Evolutionary conservation across 2,888 invertebrate genomes (phyloP), one percentile per base, ranked within the genome.

Genomic region (Dichetophora obliterata): DNA sequence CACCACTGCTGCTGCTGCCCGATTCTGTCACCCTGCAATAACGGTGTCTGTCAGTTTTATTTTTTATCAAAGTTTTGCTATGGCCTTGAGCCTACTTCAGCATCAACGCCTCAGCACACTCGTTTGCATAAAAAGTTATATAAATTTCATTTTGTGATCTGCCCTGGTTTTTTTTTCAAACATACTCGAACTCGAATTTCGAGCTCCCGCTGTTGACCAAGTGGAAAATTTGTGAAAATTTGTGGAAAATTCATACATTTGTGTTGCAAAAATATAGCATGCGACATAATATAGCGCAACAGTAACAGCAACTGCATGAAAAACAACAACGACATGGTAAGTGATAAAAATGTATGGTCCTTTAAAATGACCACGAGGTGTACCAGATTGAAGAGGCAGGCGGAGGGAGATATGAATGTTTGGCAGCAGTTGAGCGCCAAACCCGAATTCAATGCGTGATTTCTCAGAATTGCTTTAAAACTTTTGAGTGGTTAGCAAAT

Each of bases 201-300:
- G 27, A 48, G 43, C 11, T 43, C 1, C 52, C n/a, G 34, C 19
- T 22, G 24, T 37, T 66, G 65, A 54, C 74, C 74, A 24, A 34
- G 74, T 24, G 74, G 65, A 54, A 74, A 74, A 74, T 73, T 43
- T 65, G 74, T 74, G 52, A 61, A 54, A 74, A 74, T 66, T 74
- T 54, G 43, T 66, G 66, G 66, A 74, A 74, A 74, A 27, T 66
- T 54, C 72, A 24, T 27, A 14, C 14, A 43, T 43, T 43, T 43
- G 11, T 59, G 57, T 59, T 52, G 16, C 52, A 52, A 19, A 52
- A 52, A 52, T 52, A 27, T 31, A 2, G 27, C 61, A 61, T 24
- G 19, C 37, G 16, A 24, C 66, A 57, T 22, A 63, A 24, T 16
- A 54, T 52, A 31, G 48, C 14, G 11, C 57, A 59, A 59, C 54